Evolutionary conservation across 2,888 invertebrate species (phyloP).

Genomic region (Dinocampus coccinellae): DNA sequence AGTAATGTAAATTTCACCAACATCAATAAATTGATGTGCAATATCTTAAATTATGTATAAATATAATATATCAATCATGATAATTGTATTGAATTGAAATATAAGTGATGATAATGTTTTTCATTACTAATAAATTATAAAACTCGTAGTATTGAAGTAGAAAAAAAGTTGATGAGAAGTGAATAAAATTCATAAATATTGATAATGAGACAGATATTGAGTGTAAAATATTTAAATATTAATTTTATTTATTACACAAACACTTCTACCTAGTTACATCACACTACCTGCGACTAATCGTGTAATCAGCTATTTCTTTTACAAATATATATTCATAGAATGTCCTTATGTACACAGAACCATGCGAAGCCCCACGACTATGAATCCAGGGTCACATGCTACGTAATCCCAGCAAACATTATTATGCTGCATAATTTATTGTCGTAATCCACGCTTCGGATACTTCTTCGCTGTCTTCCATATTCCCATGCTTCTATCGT

Average conservation of each 20-base stretch:
- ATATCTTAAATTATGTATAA: background rate
- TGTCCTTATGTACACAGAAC: background rate
- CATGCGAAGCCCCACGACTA: background rate
- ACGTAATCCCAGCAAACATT: slow-evolving; percentile 43
- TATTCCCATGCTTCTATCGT: background rate
- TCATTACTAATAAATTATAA: too few relatives aligned
- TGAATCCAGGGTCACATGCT: slow-evolving; percentile 38
- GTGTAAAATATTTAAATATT: background rate
- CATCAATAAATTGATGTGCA: background rate
- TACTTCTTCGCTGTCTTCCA: slow-evolving; percentile 32
- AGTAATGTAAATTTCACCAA: background rate
- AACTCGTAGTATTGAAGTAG: too few relatives aligned
- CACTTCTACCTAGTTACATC: background rate
- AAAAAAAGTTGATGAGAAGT: background rate
- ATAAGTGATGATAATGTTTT: background rate
- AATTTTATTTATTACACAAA: background rate
- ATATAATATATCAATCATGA: background rate
- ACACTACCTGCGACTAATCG: background rate
- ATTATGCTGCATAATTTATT: slow-evolving; percentile 45
- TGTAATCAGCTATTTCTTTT: background rate
- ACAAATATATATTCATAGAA: background rate
- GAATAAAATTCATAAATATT: background rate
- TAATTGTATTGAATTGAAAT: too few relatives aligned
- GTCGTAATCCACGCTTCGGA: slow-evolving; percentile 42
- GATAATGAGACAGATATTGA: background rate